A percentile compares a stretch with the other conserved stretches of the same genome.
phyloP scores from a whole-genome alignment of 2,888 invertebrate genomes.

The Drosophila birchii region DNA sequence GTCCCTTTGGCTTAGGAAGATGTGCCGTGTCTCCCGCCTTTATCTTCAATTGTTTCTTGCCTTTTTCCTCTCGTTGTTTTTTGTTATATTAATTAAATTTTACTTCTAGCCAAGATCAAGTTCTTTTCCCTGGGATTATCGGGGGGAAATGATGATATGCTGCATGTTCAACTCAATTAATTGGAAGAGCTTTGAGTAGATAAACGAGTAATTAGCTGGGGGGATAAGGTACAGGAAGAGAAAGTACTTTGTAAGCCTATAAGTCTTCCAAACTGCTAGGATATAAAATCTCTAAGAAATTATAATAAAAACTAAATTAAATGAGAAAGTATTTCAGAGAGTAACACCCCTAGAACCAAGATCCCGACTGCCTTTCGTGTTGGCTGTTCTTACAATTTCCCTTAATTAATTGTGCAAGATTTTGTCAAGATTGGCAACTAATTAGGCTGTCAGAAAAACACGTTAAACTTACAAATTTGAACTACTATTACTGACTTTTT shows the following conservation, averaged over 20 bases:
- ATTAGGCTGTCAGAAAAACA: constrained; percentile 16
- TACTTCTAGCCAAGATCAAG: constrained; percentile 31
- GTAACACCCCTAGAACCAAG: constrained; percentile 13
- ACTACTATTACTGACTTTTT: not conserved
- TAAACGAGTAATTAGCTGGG: constrained; percentile 62
- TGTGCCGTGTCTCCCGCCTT: constrained; percentile 16
- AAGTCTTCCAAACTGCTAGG: not conserved
- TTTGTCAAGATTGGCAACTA: constrained; percentile 10
- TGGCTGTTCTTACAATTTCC: not conserved
- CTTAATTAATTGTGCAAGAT: constrained; percentile 4
- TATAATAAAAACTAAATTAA: not conserved
- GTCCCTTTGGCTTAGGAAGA: constrained; percentile 47
- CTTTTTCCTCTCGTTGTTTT: not conserved
- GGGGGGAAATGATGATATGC: constrained; percentile 25
- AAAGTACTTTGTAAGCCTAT: constrained; percentile 2
- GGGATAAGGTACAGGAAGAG: constrained; percentile 9
- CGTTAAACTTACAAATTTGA: constrained; percentile 11
- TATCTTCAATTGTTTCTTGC: constrained; percentile 45
- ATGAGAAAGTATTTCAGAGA: not conserved
- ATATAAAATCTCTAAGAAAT: not conserved
- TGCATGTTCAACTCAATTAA: constrained; percentile 56
- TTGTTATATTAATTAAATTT: constrained; percentile 37
- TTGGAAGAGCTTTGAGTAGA: constrained; percentile 55
- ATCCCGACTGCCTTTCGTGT: not conserved
- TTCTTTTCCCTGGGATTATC: constrained; percentile 35